Conservation (phyloP, 2,797 vertebrate genomes). For the Chloroceryle inda region DNA sequence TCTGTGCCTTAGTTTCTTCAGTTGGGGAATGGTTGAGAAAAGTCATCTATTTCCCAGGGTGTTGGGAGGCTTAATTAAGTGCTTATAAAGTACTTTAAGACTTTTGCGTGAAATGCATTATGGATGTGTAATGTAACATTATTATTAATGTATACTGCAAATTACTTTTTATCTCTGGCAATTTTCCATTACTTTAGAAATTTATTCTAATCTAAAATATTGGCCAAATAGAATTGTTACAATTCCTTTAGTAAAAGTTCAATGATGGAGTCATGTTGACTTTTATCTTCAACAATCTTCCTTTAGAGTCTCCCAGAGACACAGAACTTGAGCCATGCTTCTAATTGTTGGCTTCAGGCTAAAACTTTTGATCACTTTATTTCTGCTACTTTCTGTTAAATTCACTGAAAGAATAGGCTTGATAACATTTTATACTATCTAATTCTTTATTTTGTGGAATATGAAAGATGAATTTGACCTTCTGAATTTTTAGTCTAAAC, state of each 20-base stretch:
- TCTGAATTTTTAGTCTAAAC: conserved; percentile 64
- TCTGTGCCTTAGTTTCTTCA: background rate
- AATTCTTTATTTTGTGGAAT: conserved; percentile 66
- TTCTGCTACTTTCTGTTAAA: conserved; percentile 51
- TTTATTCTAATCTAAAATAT: conserved; percentile 52
- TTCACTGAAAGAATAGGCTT: conserved; percentile 34
- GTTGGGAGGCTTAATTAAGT: background rate
- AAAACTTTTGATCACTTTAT: conserved; percentile 62
- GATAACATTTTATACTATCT: conserved; percentile 64
- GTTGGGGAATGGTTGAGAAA: background rate
- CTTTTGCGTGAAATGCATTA: conserved; percentile 3
- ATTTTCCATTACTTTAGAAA: conserved; percentile 45
- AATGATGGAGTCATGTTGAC: background rate
- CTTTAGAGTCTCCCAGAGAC: conserved; percentile 14
- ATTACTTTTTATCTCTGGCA: conserved; percentile 62
- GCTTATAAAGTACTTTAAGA: conserved; percentile 24
- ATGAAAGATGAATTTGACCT: conserved; percentile 66
- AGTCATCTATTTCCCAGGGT: background rate
- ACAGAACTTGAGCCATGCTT: conserved; percentile 19
- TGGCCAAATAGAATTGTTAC: conserved; percentile 8
- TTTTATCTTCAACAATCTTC: conserved; percentile 47
- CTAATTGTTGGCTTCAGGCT: conserved; percentile 66
- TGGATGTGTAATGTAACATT: background rate
- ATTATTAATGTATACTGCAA: conserved; percentile 33
- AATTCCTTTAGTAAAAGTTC: conserved; percentile 23